A percentile compares a stretch with the other conserved stretches of the same genome.
phyloP scores from a whole-genome alignment of 2,113 vertebrate species.

The Channa maculata region DNA sequence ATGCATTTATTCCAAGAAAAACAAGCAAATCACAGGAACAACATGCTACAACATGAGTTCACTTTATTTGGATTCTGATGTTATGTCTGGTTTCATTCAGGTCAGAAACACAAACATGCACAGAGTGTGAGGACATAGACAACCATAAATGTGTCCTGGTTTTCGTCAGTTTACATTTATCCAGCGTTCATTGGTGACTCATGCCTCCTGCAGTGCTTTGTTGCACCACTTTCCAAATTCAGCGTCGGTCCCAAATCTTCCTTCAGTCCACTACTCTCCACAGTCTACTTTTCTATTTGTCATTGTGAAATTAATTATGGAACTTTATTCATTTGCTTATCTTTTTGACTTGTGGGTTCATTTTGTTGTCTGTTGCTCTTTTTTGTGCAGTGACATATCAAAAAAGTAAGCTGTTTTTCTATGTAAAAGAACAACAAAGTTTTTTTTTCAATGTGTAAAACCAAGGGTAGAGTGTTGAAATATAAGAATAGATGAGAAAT shows the following conservation, averaged over 20 bases:
- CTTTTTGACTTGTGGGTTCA: constrained; percentile 72
- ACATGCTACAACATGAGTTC: constrained; percentile 6
- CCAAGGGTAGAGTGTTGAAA: constrained; percentile 67
- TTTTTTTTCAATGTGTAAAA: constrained; percentile 67
- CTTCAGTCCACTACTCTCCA: constrained; percentile 70
- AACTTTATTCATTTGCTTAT: constrained; percentile 71
- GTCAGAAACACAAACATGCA: constrained; percentile 28
- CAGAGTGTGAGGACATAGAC: constrained; percentile 4
- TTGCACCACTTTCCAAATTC: constrained; percentile 30
- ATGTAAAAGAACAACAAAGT: constrained; percentile 72
- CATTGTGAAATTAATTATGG: constrained; percentile 79
- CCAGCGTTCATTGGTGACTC: constrained; percentile 41
- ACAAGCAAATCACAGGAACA: background rate
- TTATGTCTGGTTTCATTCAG: constrained; percentile 67
- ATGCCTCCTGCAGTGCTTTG: background rate
- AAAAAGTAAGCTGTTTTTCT: constrained; percentile 67
- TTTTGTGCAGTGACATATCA: constrained; percentile 80
- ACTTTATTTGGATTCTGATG: constrained; percentile 26
- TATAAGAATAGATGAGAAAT: constrained; percentile 62
- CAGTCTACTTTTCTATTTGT: constrained; percentile 72
- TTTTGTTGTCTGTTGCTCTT: constrained; percentile 79
- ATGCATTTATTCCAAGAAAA: background rate
- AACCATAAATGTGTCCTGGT: constrained; percentile 49
- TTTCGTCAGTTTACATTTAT: constrained; percentile 57
- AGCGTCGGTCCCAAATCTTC: constrained; percentile 43